Evolutionary conservation across 2,888 invertebrate species (phyloP).

Genomic region (Orthonychiurus folsomi): DNA sequence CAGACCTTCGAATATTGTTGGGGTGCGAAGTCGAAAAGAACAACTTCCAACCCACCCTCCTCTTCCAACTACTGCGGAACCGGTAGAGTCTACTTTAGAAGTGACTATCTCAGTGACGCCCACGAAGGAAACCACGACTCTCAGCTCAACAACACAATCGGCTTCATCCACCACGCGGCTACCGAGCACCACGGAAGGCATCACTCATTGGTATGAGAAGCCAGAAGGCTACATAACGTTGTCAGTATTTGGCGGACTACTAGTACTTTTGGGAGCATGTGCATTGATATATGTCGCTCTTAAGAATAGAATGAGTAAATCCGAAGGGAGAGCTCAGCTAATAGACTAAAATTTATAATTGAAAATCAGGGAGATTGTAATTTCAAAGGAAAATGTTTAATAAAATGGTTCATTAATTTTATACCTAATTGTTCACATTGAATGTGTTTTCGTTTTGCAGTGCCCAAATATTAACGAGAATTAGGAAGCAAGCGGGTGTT

Average conservation of each 20-base stretch:
- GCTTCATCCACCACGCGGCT: neutral
- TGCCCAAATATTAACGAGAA: no score
- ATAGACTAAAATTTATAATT: no score
- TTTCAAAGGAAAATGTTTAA: no score
- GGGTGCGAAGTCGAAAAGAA: neutral
- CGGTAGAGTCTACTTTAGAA: neutral
- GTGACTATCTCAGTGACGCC: no score
- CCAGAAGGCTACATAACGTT: neutral
- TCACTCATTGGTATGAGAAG: neutral
- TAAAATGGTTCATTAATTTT: no score
- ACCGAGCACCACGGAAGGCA: neutral
- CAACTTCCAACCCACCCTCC: neutral
- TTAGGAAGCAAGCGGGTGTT: no score
- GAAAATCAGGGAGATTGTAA: no score
- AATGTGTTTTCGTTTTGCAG: no score
- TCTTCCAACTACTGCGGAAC: neutral
- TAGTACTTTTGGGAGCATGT: neutral
- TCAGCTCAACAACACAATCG: neutral
- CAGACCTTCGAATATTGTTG: neutral
- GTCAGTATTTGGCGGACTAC: neutral
- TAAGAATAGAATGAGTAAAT: no score
- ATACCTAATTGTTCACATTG: no score
- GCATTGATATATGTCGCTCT: neutral
- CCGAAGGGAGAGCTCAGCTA: no score
- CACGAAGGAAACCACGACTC: neutral